A percentile compares a stretch with the other conserved stretches of the same genome.
phyloP scores from a whole-genome alignment of 2,888 invertebrate species.

The Ctena decussata region DNA sequence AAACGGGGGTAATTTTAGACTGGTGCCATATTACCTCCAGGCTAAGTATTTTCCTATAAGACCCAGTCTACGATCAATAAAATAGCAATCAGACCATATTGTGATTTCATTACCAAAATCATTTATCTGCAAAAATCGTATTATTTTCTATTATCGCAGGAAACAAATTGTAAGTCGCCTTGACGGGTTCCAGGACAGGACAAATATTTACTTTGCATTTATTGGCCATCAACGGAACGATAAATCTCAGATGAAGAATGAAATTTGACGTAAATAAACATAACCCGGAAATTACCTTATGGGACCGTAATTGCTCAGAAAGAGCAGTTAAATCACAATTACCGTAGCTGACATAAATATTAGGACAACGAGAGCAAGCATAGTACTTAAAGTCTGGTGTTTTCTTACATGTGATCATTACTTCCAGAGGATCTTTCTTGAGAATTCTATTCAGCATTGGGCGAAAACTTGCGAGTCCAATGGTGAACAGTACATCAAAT shows the following conservation, averaged over 20 bases:
- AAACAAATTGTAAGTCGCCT: neutral
- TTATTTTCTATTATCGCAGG: neutral
- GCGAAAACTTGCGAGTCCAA: too few relatives aligned
- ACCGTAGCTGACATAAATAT: too few relatives aligned
- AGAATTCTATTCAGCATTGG: too few relatives aligned
- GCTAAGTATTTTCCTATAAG: too few relatives aligned
- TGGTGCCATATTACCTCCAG: too few relatives aligned
- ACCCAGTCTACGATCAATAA: neutral
- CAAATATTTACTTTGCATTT: neutral
- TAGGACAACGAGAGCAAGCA: too few relatives aligned
- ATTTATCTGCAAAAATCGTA: constrained; percentile 1
- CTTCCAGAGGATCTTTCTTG: too few relatives aligned
- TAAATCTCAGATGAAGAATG: neutral
- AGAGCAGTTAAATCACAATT: too few relatives aligned
- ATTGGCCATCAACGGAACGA: neutral
- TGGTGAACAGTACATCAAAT: too few relatives aligned
- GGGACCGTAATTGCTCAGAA: neutral
- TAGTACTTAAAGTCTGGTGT: too few relatives aligned
- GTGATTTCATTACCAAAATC: neutral
- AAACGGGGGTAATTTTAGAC: too few relatives aligned
- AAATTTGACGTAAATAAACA: neutral
- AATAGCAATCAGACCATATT: neutral
- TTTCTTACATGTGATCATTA: too few relatives aligned
- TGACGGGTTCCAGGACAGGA: neutral
- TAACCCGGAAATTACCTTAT: neutral